phyloP scores from a whole-genome alignment of 2,888 invertebrate genomes.

The Yponomeuta sedellus region DNA sequence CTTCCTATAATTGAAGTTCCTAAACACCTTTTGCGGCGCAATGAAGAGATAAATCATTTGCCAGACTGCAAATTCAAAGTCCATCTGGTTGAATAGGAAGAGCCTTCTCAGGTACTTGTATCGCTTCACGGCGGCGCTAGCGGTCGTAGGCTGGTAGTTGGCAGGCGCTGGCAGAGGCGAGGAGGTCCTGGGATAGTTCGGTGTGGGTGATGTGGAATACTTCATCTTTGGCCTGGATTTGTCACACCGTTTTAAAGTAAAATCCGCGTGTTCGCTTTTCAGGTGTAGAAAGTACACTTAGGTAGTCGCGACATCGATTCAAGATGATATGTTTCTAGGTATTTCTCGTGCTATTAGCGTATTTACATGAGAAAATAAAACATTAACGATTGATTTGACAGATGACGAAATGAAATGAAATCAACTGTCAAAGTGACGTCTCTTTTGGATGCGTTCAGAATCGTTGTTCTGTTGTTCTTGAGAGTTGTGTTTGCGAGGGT shows the following conservation, averaged over 20 bases:
- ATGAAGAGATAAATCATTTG: slow-evolving; percentile 97
- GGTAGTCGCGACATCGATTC: not conserved
- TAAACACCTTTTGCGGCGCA: slow-evolving; percentile 96
- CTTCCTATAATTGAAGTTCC: slow-evolving; percentile 98
- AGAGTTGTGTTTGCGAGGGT: not conserved
- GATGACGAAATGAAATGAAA: not conserved
- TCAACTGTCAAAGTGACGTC: not conserved
- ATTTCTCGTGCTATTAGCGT: not conserved
- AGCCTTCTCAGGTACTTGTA: slow-evolving; percentile 91
- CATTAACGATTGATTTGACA: not conserved
- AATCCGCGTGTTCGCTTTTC: not conserved
- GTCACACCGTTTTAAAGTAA: not conserved
- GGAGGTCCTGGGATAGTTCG: slow-evolving; percentile 72
- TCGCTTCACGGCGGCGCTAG: slow-evolving; percentile 89
- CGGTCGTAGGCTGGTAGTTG: slow-evolving; percentile 81
- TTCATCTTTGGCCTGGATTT: slow-evolving; percentile 55
- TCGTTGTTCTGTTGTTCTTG: not conserved
- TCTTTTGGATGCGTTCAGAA: not conserved
- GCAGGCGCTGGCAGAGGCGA: slow-evolving; percentile 83
- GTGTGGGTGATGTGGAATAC: slow-evolving; percentile 77
- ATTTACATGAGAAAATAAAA: not conserved
- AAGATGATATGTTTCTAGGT: not conserved
- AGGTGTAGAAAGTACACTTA: not conserved
- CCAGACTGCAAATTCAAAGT: slow-evolving; percentile 99
- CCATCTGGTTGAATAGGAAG: slow-evolving; percentile 97